A percentile compares a stretch with the other conserved stretches of the same genome.
phyloP scores from a whole-genome alignment of 2,113 vertebrate genomes.

The Ploceus nigricollis region DNA sequence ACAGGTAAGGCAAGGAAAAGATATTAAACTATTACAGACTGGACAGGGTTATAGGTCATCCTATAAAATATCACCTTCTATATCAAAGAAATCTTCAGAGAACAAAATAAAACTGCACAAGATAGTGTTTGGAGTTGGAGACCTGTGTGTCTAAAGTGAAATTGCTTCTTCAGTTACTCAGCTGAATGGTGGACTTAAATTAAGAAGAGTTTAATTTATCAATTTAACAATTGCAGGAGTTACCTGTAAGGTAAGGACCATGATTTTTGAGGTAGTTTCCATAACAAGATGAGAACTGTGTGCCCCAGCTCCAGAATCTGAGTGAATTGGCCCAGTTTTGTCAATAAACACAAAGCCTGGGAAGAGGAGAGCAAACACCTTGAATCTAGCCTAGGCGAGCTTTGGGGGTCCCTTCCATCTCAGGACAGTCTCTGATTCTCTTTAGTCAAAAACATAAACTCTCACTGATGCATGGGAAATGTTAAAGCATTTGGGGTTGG shows the following conservation, averaged over 20 bases:
- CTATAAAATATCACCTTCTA: neutral
- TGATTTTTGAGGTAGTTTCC: neutral
- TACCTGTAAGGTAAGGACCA: neutral
- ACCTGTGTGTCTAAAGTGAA: neutral
- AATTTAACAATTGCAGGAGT: neutral
- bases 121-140: neutral
- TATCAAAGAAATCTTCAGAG: neutral
- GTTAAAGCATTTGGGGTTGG: neutral
- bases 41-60: neutral
- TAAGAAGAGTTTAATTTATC: neutral
- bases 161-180: neutral
- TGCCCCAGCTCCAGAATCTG: neutral
- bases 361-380: neutral
- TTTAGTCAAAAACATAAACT: neutral
- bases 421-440: neutral
- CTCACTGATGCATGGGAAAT: rapidly evolving
- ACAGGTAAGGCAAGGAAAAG: neutral
- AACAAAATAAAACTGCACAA: neutral
- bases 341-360: neutral
- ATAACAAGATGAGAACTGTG: neutral
- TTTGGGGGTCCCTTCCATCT: neutral
- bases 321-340: neutral
- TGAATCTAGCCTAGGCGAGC: neutral
- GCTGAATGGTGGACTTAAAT: neutral
- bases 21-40: neutral